Base-by-base conservation (phyloP, 92 coral and sea anemone species). In the Parazoanthus darwini region DNA sequence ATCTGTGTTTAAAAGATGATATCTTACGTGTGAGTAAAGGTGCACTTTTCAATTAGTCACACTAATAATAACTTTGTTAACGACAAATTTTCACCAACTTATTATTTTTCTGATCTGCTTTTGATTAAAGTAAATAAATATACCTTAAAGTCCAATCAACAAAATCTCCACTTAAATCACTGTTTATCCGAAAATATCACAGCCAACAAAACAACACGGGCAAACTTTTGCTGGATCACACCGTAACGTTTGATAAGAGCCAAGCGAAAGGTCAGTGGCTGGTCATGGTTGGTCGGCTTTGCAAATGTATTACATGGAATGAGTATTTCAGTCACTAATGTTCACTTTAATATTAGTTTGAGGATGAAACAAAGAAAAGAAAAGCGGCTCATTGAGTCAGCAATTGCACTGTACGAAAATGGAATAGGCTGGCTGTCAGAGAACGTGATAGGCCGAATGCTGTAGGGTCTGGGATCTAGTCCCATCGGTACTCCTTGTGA, bases 361-460 rank as follows among this genome's bases (percentile, higher is more conserved):
- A 74, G 87, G 75, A 65, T 18, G 87, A 84, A 50, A 71, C 87
- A 89, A 88, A 84, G 82, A 80, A 86, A 82, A 43, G 81, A 87
- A 81, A 88, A 88, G 91, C 85, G 89, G 91, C 91, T 91, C 90
- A 88, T 85, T 91, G 88, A 91, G 90, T 89, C 89, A 48, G 91
- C 77, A 91, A 75, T 76, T 70, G 85, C 82, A 88, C 88, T 71
- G 87, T 84, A 84, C 87, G 79, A 84, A 84, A 84, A 84, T 51
- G 79, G 87, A 84, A 84, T 84, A 84, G 79, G 87, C 87, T 84
- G 87, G 87, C 87, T 23, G 87, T 84, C 87, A 48, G 79, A 72
- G 87, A 84, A 73, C 77, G 67, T 56, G 87, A 37, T 37, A 79
- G 74, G 50, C 85, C 74, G 50, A 81, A 66, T 63, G 73, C 73